Evolutionary conservation across 2,888 invertebrate species (phyloP).

Genomic region (Anoncus sp.): DNA sequence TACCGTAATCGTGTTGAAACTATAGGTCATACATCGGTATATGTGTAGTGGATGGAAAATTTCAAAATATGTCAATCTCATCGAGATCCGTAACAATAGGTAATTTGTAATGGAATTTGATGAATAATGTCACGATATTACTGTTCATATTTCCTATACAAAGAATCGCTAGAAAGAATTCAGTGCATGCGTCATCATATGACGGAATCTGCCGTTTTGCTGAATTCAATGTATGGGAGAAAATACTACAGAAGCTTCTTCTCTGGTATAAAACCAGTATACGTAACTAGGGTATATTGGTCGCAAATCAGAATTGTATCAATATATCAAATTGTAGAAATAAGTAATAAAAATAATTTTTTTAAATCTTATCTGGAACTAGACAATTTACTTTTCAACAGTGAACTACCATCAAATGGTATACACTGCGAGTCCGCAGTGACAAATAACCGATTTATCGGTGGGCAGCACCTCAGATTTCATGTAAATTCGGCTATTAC

Average conservation of each 20-base stretch:
- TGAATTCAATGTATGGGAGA: not conserved
- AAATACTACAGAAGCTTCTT: too few relatives aligned
- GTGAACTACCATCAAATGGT: too few relatives aligned
- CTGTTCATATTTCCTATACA: not conserved
- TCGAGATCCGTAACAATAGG: not conserved
- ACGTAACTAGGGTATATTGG: too few relatives aligned
- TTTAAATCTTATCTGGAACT: not conserved
- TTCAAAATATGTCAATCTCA: not conserved
- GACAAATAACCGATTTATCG: too few relatives aligned
- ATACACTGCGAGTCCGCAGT: too few relatives aligned
- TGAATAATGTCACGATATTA: not conserved
- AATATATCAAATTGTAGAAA: not conserved
- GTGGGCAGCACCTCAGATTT: too few relatives aligned
- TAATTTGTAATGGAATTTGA: conserved; percentile 1
- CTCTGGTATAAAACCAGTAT: too few relatives aligned
- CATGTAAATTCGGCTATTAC: too few relatives aligned
- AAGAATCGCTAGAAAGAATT: not conserved
- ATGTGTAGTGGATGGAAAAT: not conserved
- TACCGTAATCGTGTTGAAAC: not conserved
- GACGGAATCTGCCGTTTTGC: not conserved
- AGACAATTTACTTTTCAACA: not conserved
- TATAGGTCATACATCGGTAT: not conserved
- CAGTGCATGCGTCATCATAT: not conserved
- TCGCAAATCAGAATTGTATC: too few relatives aligned
- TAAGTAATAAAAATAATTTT: not conserved